Percentiles rank a stretch among this genome's conserved stretches.
phyloP scores from a whole-genome alignment of 2,888 invertebrate species.

The Cephus spinipes region DNA sequence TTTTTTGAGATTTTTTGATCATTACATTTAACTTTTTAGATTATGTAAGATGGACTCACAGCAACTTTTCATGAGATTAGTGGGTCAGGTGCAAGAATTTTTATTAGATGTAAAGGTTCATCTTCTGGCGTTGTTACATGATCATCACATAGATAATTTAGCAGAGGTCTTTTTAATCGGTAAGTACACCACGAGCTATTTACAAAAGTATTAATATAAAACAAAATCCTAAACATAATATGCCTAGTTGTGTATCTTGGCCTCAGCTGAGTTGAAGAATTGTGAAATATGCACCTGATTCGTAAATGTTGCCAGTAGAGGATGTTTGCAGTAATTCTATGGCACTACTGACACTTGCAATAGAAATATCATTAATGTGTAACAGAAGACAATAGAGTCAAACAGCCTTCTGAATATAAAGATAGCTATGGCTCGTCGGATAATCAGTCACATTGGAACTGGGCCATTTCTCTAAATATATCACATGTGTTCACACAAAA shows the following conservation, averaged over 20 bases:
- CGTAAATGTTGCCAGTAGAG: neutral
- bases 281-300: neutral
- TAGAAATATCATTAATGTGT: neutral
- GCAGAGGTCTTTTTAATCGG: constrained; percentile 70
- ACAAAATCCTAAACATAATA: neutral
- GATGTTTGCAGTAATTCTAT: neutral
- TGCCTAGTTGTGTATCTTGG: neutral
- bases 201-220: neutral
- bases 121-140: constrained; percentile 69
- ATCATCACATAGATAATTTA: constrained; percentile 68
- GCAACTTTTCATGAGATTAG: constrained; percentile 74
- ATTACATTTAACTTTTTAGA: constrained; percentile 54
- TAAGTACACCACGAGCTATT: constrained; percentile 34
- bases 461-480: constrained; percentile 23
- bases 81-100: constrained; percentile 74
- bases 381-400: neutral
- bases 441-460: constrained; percentile 18
- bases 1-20: neutral
- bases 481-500: constrained; percentile 12
- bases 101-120: constrained; percentile 74
- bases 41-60: constrained; percentile 73
- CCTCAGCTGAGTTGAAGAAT: neutral
- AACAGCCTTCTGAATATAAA: constrained; percentile 16
- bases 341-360: neutral
- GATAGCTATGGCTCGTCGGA: constrained; percentile 14